Evolutionary conservation across 1,140 invertebrate species (phyloP), one percentile per base, ranked within the genome.

Genomic region (Lordiphosa collinella): DNA sequence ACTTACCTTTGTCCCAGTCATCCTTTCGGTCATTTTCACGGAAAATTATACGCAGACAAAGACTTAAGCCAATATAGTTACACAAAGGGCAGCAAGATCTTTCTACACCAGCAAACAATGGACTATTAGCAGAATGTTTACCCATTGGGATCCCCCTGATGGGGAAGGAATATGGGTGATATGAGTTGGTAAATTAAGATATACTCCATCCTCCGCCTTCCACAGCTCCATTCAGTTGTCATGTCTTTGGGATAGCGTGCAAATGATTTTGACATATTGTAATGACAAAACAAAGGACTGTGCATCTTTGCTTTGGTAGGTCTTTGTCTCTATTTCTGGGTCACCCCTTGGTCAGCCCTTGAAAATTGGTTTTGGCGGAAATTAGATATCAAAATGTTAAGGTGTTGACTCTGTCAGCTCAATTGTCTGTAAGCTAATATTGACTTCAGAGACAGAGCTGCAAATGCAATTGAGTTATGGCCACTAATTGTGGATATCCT

Each of bases 1-100:
- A 78, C 73, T 79, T 78, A 48, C 51, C 60, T 72, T 79, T 67
- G 54, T 46, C 53, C 54, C 52, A 36, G 46, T 56, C 49, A 61
- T 56, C 36, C 63, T 67, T 64, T 73, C 56, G 74, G 53, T 79
- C 68, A 79, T 79, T 79, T 72, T 47, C 63, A 46, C 63, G 67
- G 37, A 48, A 73, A 68, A 53, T 61, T 49, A 73, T 59, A 55
- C 68, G 63, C 74, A 79, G 68, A 68, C 74, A 58, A 66, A 79
- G n/a, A n/a, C n/a, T n/a, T 66, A 67, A 36, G 9, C 59, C 62
- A 52, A 49, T 11, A 43, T 44, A 29, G 32, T 40, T 8, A 47
- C 46, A 60, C 16, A 37, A 2, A 31, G 29, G 50, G 44, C 22
- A 38, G 31, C 47, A 47, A 46, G 10, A 14, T 22, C 36, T 50